Evolutionary conservation across 1,140 invertebrate species (phyloP).

Genomic region (Fopius arisanus): DNA sequence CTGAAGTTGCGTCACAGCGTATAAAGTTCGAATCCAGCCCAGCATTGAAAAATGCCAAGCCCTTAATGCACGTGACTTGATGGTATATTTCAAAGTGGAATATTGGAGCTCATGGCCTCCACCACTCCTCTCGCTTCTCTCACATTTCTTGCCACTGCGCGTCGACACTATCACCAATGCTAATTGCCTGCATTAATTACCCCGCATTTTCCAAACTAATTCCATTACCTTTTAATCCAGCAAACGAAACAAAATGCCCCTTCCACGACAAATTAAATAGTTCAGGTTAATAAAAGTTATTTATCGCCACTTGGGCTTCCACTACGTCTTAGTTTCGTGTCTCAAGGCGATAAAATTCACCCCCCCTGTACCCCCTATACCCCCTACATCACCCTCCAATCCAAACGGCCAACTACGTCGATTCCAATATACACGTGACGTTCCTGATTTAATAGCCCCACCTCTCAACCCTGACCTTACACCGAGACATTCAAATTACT

Average conservation of each 20-base stretch:
- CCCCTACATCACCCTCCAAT: not conserved
- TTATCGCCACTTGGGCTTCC: not conserved
- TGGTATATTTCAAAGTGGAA: no score
- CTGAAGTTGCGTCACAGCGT: no score
- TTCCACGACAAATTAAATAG: not conserved
- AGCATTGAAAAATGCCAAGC: no score
- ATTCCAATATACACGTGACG: constrained; percentile 6
- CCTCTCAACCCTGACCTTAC: constrained; percentile 32
- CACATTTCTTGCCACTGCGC: no score
- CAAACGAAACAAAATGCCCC: not conserved
- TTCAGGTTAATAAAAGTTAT: constrained; percentile 1
- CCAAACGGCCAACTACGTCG: not conserved
- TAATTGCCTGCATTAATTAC: not conserved
- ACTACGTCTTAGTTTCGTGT: not conserved
- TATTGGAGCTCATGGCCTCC: no score
- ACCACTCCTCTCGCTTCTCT: no score
- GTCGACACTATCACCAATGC: no score
- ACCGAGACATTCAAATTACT: constrained; percentile 20
- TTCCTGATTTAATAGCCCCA: constrained; percentile 24
- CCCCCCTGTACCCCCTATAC: not conserved
- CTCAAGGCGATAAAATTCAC: constrained; percentile 10
- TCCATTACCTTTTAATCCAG: not conserved
- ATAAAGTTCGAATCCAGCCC: no score
- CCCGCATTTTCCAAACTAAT: not conserved
- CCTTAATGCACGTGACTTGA: no score